Evolutionary conservation across 2,113 vertebrate genomes (phyloP).

Genomic region (Elephas maximus): DNA sequence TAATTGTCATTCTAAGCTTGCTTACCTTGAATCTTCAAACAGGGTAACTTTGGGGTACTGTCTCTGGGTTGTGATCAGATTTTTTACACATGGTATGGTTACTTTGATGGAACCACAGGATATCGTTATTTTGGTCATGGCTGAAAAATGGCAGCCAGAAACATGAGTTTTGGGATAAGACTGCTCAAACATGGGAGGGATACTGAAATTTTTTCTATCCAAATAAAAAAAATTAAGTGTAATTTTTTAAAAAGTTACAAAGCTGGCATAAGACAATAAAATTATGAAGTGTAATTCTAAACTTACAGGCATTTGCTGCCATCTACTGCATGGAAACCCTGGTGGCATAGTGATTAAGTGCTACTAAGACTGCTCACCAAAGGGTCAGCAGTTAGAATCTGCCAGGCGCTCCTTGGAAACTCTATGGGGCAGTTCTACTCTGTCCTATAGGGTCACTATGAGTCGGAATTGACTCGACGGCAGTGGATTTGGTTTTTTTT

Average conservation of each 20-base stretch:
- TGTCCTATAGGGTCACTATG: no score
- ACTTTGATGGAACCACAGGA: neutral
- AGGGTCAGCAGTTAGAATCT: no score
- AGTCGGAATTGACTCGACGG: no score
- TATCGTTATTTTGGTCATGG: no score
- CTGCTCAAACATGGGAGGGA: neutral
- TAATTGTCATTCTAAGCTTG: neutral
- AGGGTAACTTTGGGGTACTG: neutral
- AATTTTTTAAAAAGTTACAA: constrained; percentile 34
- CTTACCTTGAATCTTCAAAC: neutral
- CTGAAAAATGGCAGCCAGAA: neutral
- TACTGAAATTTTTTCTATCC: neutral
- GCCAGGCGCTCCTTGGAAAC: no score
- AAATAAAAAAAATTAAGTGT: neutral
- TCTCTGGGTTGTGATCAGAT: neutral
- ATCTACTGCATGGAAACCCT: neutral
- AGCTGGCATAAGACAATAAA: neutral
- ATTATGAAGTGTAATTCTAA: neutral
- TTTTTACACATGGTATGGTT: no score
- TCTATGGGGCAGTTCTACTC: no score
- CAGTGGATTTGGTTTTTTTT: no score
- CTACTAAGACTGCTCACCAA: no score
- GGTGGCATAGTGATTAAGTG: no score
- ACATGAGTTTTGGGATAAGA: neutral
- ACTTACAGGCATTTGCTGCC: constrained; percentile 27